Percentiles rank a stretch among this genome's conserved stretches.
phyloP scores from a whole-genome alignment of 2,113 vertebrate species.

The Edolisoma coerulescens region DNA sequence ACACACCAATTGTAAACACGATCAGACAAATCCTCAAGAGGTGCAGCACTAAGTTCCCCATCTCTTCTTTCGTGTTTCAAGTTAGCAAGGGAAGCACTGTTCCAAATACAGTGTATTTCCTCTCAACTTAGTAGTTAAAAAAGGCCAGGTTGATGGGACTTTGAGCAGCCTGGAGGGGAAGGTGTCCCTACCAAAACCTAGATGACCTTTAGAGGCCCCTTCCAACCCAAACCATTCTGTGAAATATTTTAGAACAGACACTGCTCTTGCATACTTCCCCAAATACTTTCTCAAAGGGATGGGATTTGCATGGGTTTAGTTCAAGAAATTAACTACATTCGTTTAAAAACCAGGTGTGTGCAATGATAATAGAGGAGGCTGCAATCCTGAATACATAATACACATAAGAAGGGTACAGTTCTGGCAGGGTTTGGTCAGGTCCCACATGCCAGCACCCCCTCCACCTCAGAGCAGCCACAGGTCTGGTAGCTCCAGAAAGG shows the following conservation, averaged over 20 bases:
- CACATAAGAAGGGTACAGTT: rapidly evolving
- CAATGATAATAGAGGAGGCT: not conserved
- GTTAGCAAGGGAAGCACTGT: not conserved
- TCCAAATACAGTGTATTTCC: not conserved
- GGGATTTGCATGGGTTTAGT: not conserved
- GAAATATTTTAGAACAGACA: not conserved
- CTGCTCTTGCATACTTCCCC: not conserved
- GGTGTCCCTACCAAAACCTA: not conserved
- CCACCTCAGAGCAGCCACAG: not conserved
- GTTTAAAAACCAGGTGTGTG: not conserved
- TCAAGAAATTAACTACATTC: not conserved
- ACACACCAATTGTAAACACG: not conserved
- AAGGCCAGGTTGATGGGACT: not conserved
- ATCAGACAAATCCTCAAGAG: not conserved
- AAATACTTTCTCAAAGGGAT: not conserved
- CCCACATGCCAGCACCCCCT: not conserved
- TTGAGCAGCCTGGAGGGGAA: not conserved
- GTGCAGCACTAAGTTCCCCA: not conserved
- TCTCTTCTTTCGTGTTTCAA: not conserved
- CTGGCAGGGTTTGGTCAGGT: not conserved
- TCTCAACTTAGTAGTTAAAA: not conserved
- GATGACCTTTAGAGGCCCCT: not conserved
- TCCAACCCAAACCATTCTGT: not conserved
- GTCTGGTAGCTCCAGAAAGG: not conserved
- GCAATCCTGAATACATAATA: rapidly evolving